Evolutionary conservation across 2,113 vertebrate species (phyloP).

Genomic region (Triplophysa dalaica): DNA sequence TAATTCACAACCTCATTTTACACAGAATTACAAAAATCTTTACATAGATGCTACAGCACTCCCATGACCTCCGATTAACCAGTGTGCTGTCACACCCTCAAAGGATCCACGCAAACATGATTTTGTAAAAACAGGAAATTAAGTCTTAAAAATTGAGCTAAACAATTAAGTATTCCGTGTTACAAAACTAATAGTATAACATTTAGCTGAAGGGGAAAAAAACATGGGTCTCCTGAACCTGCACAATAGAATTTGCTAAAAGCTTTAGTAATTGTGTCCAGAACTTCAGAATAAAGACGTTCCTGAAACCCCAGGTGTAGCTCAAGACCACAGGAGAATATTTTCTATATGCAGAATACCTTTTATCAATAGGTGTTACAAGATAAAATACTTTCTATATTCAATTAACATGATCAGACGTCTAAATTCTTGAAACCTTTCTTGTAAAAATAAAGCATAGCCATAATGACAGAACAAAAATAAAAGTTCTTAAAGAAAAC

Average conservation of each 20-base stretch:
- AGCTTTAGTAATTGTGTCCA: constrained; percentile 47
- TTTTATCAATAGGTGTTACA: constrained; percentile 9
- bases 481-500: not conserved
- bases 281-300: constrained; percentile 49
- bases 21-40: constrained; percentile 55
- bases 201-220: constrained; percentile 62
- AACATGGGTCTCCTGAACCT: constrained; percentile 13
- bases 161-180: constrained; percentile 71
- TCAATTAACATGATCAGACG: constrained; percentile 2
- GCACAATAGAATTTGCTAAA: constrained; percentile 52
- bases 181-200: constrained; percentile 66
- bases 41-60: constrained; percentile 42
- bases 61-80: not conserved
- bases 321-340: constrained; percentile 52
- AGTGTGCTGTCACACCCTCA: constrained; percentile 13
- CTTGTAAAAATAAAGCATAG: constrained; percentile 31
- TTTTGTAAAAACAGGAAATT: constrained; percentile 65
- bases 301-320: constrained; percentile 39
- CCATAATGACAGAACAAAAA: constrained; percentile 5
- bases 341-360: constrained; percentile 23
- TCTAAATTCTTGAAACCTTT: constrained; percentile 24
- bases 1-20: constrained; percentile 48
- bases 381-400: constrained; percentile 37
- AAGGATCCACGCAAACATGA: constrained; percentile 48
- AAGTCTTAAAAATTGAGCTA: constrained; percentile 69